Conservation (phyloP, 2,113 vertebrate species). For the Apodemus speciosus region DNA sequence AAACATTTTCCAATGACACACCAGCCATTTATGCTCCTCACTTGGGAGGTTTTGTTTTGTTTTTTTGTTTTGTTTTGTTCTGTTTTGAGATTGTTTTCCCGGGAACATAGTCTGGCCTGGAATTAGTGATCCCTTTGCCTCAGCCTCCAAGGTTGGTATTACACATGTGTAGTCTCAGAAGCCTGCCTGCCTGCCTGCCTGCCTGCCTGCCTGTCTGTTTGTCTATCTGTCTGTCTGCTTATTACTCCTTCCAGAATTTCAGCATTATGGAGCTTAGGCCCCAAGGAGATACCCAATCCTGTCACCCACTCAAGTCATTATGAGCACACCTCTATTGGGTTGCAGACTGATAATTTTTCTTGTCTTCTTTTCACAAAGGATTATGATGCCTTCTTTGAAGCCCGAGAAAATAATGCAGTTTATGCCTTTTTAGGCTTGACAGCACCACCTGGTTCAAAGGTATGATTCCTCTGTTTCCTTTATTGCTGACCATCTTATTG, state of each 20-base stretch:
- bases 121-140: not conserved
- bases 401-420: slow-evolving; percentile 95
- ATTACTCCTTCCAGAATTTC: slow-evolving; percentile 28
- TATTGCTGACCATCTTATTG: slow-evolving; percentile 41
- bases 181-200: no score
- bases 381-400: slow-evolving; percentile 96
- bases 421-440: slow-evolving; percentile 96
- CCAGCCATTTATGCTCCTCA: not conserved
- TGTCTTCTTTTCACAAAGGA: slow-evolving; percentile 84
- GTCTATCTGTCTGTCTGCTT: not conserved
- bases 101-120: not conserved
- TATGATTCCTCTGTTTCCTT: slow-evolving; percentile 74
- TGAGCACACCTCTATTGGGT: not conserved
- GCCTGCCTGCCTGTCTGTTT: no score
- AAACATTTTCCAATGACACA: not conserved
- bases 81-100: not conserved
- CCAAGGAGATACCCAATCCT: not conserved
- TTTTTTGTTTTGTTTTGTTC: no score
- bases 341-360: slow-evolving; percentile 43
- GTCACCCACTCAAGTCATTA: not conserved
- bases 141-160: not conserved
- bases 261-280: not conserved
- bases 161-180: not conserved
- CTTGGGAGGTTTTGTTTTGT: not conserved
- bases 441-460: slow-evolving; percentile 97